Evolutionary conservation across 1,140 invertebrate genomes (phyloP), one percentile per base, ranked within the genome.

Genomic region (Anastrepha obliqua): DNA sequence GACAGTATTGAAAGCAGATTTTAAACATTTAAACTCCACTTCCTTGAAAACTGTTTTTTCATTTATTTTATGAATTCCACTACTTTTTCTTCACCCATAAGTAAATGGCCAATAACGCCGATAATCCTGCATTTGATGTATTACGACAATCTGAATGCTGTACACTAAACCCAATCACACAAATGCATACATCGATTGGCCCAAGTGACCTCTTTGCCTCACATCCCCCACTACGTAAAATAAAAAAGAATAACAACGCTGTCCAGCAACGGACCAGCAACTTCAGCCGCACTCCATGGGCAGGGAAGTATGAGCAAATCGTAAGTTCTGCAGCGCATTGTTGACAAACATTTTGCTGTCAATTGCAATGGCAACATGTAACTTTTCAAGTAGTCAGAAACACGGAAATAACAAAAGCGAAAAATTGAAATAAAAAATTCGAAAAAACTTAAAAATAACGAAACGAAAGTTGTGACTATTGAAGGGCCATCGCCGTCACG

Each of bases 301-400:
- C 55, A 55, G 44, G 13, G 39, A 81, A 81, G 74, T 55, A 29
- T 29, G 29, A 29, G 29, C 29, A 81, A 81, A 81, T 81, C 74
- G 74, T n/a, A 29, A 20, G 47, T 81, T 81, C 47, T 29, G 47
- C 74, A 51, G 44, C 11, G 13, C 29, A 58, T 81, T 81, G 44
- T 58, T 55, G n/a, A 55, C 74, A 81, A 81, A 81, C n/a, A 81
- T 55, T 51, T 55, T 20, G 47, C 47, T 81, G 74, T 81, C 74
- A 81, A 81, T 47, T 81, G 47, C 74, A 81, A 55, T 55, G 74
- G 74, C 74, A 81, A 55, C 74, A 55, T 81, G 74, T 81, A 44
- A 81, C 74, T 55, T 29, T 81, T 81, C 74, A 81, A 81, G 74
- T 81, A 29, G 15, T 62, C 17, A 62, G 55, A 3, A 42, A 39